phyloP scores from a whole-genome alignment of 2,113 vertebrate species.

The Rattus norvegicus region DNA sequence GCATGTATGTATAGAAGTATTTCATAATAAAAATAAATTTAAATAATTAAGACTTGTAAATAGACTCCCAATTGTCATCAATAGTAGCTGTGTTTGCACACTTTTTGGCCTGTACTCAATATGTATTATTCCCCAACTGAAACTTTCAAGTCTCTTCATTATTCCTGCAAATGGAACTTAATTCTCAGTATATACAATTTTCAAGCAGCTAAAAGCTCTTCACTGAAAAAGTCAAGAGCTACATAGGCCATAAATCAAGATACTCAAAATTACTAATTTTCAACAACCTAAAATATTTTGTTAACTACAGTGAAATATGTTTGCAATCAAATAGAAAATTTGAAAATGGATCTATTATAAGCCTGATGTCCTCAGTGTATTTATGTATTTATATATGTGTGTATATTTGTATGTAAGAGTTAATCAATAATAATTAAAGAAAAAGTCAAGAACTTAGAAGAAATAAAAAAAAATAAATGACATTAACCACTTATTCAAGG shows the following conservation, averaged over 20 bases:
- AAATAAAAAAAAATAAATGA: background rate
- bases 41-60: background rate
- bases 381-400: background rate
- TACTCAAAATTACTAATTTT: background rate
- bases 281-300: constrained; percentile 14
- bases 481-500: background rate
- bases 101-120: background rate
- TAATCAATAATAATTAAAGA: background rate
- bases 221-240: background rate
- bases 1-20: background rate
- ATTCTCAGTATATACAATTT: background rate
- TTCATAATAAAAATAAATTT: background rate
- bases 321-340: constrained; percentile 16
- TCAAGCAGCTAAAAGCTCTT: background rate
- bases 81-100: background rate
- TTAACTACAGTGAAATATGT: background rate
- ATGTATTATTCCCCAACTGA: background rate
- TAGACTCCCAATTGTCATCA: background rate
- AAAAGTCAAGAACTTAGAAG: background rate
- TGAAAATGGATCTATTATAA: background rate
- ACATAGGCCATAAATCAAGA: background rate
- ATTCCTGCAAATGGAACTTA: background rate
- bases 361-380: too few species aligned
- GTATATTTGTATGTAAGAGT: background rate
- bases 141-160: background rate